Evolutionary conservation across 2,113 vertebrate species (phyloP).

Genomic region (Myrmophylax atrothorax): DNA sequence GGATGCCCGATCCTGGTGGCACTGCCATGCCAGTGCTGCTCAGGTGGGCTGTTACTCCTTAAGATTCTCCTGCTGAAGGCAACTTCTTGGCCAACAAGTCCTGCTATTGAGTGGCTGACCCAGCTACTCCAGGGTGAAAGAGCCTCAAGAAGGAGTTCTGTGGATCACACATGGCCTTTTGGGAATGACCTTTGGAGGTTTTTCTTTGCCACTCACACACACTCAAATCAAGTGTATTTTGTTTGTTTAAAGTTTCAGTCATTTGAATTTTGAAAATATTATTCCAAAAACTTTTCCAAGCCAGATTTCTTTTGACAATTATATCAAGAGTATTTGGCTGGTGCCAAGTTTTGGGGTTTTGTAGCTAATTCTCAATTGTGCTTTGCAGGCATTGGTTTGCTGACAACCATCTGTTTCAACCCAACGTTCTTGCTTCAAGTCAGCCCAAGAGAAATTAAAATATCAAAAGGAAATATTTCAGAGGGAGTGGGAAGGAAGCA

Average conservation of each 20-base stretch:
- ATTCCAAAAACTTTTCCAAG: slow-evolving; percentile 17
- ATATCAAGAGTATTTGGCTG: slow-evolving; percentile 43
- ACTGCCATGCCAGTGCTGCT: accelerated
- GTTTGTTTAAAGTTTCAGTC: slow-evolving; percentile 68
- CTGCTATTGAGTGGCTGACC: background rate
- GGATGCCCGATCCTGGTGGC: accelerated
- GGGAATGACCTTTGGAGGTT: background rate
- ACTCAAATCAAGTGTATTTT: slow-evolving; percentile 29
- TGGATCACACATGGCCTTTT: background rate
- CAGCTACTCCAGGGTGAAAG: background rate
- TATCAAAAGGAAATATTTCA: slow-evolving; percentile 67
- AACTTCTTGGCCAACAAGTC: accelerated
- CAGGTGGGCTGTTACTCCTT: accelerated
- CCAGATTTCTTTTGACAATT: slow-evolving; percentile 79
- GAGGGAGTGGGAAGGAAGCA: background rate
- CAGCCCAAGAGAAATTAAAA: slow-evolving; percentile 70
- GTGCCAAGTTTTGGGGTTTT: slow-evolving; percentile 64
- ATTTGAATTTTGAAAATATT: slow-evolving; percentile 66
- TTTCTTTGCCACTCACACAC: background rate
- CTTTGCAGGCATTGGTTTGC: slow-evolving; percentile 61
- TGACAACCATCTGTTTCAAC: slow-evolving; percentile 74
- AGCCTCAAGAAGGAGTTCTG: accelerated
- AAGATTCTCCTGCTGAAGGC: background rate
- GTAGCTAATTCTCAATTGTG: slow-evolving; percentile 74
- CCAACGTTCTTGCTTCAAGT: slow-evolving; percentile 43